These are phyloP conservation scores for Neodiprion virginianus DNA, from an alignment of 1,140 invertebrate genomes.

Conservation along the genomic window DNA sequence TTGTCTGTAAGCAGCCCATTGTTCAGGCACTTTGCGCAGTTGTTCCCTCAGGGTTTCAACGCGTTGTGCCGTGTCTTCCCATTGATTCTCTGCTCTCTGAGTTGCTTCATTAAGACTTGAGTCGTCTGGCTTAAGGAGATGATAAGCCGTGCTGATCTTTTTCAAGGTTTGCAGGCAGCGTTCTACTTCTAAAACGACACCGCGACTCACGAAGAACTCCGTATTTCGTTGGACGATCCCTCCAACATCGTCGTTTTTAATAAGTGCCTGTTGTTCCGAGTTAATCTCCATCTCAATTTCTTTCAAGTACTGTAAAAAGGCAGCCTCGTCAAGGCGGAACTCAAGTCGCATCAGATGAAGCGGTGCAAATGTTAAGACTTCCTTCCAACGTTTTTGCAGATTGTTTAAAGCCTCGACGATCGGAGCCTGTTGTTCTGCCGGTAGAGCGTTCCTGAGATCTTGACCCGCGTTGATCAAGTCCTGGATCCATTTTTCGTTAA, in stretches of 20 bases:
- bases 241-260: conserved; percentile 83
- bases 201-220: conserved; percentile 76
- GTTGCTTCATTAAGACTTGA: conserved; percentile 69
- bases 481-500: conserved; percentile 83
- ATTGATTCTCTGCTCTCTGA: conserved; percentile 73
- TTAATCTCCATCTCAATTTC: conserved; percentile 91
- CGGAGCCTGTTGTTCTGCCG: conserved; percentile 69
- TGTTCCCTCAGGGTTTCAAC: conserved; percentile 78
- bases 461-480: conserved; percentile 81
- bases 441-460: conserved; percentile 77
- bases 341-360: conserved; percentile 88
- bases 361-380: conserved; percentile 80
- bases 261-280: conserved; percentile 84
- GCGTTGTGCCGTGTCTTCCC: conserved; percentile 74
- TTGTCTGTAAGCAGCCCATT: conserved; percentile 86
- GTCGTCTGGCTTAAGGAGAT: conserved; percentile 71
- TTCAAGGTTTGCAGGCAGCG: conserved; percentile 78
- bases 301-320: conserved; percentile 84
- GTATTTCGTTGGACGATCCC: conserved; percentile 79
- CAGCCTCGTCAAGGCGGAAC: conserved; percentile 84
- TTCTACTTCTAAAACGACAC: conserved; percentile 74
- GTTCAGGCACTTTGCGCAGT: conserved; percentile 85
- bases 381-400: conserved; percentile 79
- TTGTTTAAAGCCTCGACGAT: conserved; percentile 76
- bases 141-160: conserved; percentile 71